Conservation (phyloP, 2,797 vertebrate genomes). For the Pelochelys cantorii region DNA sequence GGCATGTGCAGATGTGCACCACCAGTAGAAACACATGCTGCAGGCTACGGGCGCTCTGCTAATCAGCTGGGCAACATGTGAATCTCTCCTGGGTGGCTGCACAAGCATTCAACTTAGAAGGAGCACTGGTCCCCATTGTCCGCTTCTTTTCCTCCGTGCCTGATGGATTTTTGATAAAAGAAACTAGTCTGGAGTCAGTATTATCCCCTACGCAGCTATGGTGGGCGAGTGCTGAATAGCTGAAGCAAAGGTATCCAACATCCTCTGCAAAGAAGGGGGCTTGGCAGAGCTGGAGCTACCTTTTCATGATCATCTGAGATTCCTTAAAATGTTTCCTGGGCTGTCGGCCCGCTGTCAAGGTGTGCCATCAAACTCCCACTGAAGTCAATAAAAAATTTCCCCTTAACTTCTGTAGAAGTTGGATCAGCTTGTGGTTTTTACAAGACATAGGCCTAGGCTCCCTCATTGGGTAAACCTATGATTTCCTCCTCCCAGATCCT, state of each 20-base stretch:
- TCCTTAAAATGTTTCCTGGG: neutral
- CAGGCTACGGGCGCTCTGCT: too few species aligned
- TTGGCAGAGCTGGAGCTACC: neutral
- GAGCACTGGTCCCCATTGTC: rapidly evolving
- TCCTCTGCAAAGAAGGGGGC: neutral
- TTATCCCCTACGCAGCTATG: too few species aligned
- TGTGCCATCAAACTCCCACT: neutral
- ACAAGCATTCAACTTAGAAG: too few species aligned
- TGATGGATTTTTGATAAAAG: neutral
- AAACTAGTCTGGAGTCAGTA: neutral
- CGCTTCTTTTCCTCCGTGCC: neutral
- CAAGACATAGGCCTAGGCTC: neutral
- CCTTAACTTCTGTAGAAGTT: neutral
- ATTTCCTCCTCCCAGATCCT: neutral
- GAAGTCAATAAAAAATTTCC: neutral
- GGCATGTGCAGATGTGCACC: too few species aligned
- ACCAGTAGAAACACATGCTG: too few species aligned
- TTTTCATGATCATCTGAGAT: neutral
- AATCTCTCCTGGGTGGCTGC: too few species aligned
- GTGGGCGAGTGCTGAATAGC: neutral
- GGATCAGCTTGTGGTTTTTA: neutral
- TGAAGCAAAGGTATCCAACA: neutral
- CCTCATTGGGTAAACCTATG: neutral
- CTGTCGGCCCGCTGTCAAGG: neutral
- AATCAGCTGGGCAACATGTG: too few species aligned